Percentiles rank a stretch among this genome's conserved stretches.
Conservation (phyloP, 1,140 invertebrate species). For the Drosophila kurseongensis region DNA sequence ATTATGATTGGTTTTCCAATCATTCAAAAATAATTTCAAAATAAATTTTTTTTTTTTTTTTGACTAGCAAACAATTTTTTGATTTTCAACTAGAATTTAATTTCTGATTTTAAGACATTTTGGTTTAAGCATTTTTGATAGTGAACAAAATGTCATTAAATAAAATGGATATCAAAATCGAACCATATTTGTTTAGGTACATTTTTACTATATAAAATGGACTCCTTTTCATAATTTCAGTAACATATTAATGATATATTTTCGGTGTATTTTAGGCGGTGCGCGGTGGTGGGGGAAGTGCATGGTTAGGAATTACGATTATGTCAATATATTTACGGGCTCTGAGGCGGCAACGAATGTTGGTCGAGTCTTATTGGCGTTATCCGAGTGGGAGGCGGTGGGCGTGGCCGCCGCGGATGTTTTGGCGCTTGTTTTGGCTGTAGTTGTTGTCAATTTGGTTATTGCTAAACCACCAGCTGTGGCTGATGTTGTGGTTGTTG, state of each 20-base stretch:
- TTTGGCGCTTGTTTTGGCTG: conserved; percentile 35
- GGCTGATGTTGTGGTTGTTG: conserved; percentile 25
- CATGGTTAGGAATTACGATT: conserved; percentile 32
- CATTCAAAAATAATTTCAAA: too few species aligned
- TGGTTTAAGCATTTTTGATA: too few species aligned
- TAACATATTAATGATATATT: not conserved
- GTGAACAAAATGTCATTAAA: too few species aligned
- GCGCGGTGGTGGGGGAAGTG: conserved; percentile 4
- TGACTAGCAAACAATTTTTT: too few species aligned
- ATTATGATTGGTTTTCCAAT: too few species aligned
- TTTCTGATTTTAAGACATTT: too few species aligned
- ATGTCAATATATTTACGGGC: conserved; percentile 71
- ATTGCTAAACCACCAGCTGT: conserved; percentile 7
- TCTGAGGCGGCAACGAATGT: conserved; percentile 62
- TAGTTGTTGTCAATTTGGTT: conserved; percentile 8
- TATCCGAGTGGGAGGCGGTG: conserved; percentile 25
- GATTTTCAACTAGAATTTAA: too few species aligned
- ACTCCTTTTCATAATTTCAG: too few species aligned
- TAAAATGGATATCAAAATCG: too few species aligned
- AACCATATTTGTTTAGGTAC: too few species aligned
- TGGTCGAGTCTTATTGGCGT: conserved; percentile 55
- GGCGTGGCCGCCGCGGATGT: conserved; percentile 38
- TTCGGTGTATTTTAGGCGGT: conserved; percentile 9
- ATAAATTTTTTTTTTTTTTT: too few species aligned
- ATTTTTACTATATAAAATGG: too few species aligned